These are phyloP conservation scores for Spicauda simplicius DNA, from an alignment of 2,888 invertebrate species.

Conservation along the genomic window DNA sequence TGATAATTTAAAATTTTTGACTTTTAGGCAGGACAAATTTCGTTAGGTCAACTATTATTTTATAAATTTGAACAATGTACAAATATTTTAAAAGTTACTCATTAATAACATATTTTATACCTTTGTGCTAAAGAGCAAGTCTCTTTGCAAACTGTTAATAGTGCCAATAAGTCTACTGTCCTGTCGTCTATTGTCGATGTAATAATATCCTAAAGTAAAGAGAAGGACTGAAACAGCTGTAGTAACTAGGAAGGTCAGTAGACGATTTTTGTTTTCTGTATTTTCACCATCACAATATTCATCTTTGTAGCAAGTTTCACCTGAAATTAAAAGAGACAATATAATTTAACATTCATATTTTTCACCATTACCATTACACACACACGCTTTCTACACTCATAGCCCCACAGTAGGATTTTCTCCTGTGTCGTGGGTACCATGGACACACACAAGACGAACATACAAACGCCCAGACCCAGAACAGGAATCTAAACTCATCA, in stretches of 20 bases:
- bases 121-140: conserved; percentile 80
- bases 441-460: no score
- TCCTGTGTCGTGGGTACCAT: no score
- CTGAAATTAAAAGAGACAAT: conserved; percentile 46
- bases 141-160: conserved; percentile 81
- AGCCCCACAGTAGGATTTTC: no score
- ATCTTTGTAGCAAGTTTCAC: conserved; percentile 69
- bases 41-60: no score
- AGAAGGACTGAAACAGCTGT: conserved; percentile 89
- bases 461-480: no score
- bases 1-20: no score
- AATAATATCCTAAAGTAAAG: conserved; percentile 91
- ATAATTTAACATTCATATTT: not conserved
- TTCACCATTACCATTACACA: no score
- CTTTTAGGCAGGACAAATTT: no score
- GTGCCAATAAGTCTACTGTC: conserved; percentile 89
- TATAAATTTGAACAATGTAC: not conserved
- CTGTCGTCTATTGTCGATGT: conserved; percentile 89
- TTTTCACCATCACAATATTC: conserved; percentile 73
- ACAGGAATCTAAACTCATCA: no score
- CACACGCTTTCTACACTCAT: no score
- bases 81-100: no score
- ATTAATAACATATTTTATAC: conserved; percentile 52
- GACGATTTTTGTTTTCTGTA: conserved; percentile 66
- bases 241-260: conserved; percentile 86